Percentiles rank a stretch among this genome's conserved stretches.
Evolutionary conservation across 2,888 invertebrate genomes (phyloP).

Genomic region (Phrixothrix hirtus): DNA sequence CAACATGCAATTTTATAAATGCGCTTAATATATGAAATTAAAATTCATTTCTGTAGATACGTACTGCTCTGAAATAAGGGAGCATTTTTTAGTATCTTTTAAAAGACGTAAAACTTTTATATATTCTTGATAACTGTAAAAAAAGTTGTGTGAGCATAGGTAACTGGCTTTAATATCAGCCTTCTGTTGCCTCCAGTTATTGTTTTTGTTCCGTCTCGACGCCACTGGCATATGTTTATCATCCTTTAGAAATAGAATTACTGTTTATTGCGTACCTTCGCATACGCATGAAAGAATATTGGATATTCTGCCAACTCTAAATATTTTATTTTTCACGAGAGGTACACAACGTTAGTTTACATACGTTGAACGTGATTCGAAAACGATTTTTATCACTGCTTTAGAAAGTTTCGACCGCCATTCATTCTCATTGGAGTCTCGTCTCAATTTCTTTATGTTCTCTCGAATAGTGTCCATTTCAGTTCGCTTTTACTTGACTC

Average conservation of each 20-base stretch:
- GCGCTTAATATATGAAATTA: no score
- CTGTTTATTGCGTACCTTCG: conserved; percentile 46
- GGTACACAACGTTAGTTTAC: conserved; percentile 52
- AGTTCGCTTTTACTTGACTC: conserved; percentile 29
- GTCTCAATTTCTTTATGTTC: conserved; percentile 36
- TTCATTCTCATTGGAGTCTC: conserved; percentile 39
- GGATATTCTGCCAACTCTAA: conserved; percentile 51
- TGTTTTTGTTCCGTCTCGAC: conserved; percentile 32
- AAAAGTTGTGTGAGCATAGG: conserved; percentile 5
- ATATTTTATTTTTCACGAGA: conserved; percentile 52
- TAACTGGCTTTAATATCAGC: conserved; percentile 22
- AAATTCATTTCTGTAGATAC: no score
- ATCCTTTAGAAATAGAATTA: conserved; percentile 36
- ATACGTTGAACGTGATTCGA: conserved; percentile 54
- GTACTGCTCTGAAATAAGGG: no score
- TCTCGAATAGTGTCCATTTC: conserved; percentile 28
- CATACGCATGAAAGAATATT: conserved; percentile 45
- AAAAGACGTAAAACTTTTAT: no score
- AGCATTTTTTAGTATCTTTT: no score
- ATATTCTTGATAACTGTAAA: no score
- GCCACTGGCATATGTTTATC: conserved; percentile 37
- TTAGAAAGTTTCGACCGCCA: conserved; percentile 38
- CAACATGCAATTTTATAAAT: no score
- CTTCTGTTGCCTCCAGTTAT: conserved; percentile 21
- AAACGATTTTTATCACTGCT: conserved; percentile 46